These are phyloP conservation scores for Morinoia aosen DNA, from an alignment of 2,888 invertebrate genomes.

Conservation along the genomic window DNA sequence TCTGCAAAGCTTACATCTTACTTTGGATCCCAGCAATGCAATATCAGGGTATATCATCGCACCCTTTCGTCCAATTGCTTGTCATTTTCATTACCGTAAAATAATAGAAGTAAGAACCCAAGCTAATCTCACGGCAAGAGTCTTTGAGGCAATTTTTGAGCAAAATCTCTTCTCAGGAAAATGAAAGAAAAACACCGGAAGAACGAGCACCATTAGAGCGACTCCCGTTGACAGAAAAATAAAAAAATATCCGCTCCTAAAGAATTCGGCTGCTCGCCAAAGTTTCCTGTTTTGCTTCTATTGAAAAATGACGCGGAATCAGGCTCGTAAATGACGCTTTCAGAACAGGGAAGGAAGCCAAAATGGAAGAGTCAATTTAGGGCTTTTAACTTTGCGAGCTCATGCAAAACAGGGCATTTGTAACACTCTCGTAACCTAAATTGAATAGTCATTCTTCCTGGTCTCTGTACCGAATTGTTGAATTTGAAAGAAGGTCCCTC, in stretches of 20 bases:
- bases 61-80: background rate
- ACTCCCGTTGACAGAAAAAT: slow-evolving; percentile 35
- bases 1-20: background rate
- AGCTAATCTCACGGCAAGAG: background rate
- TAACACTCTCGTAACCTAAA: background rate
- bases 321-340: slow-evolving; percentile 27
- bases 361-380: background rate
- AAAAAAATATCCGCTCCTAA: slow-evolving; percentile 29
- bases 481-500: background rate
- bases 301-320: slow-evolving; percentile 29
- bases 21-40: background rate
- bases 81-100: background rate
- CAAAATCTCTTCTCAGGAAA: background rate
- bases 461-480: background rate
- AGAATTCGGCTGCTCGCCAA: slow-evolving; percentile 23
- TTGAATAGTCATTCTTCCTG: background rate
- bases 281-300: slow-evolving; percentile 47
- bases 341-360: background rate
- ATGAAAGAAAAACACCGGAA: background rate
- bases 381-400: background rate
- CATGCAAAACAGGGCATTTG: background rate
- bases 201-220: background rate
- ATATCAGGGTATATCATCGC: background rate
- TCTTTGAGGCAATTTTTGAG: background rate
- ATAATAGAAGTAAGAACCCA: background rate